These are phyloP conservation scores for Taenaris catops DNA, from an alignment of 2,888 invertebrate species.

Conservation along the genomic window DNA sequence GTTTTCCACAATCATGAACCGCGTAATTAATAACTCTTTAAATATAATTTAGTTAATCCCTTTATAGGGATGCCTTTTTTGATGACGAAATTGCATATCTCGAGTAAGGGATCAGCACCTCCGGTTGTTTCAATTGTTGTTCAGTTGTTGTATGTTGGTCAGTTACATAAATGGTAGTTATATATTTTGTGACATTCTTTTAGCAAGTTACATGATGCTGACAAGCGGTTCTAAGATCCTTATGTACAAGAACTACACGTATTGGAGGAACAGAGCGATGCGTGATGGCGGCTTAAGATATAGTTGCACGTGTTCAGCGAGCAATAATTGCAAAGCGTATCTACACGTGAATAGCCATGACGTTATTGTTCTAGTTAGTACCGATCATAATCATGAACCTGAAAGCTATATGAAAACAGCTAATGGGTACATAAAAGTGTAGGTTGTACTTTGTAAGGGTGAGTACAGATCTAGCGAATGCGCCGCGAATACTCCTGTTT, in stretches of 20 bases:
- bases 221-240: constrained; percentile 32
- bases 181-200: constrained; percentile 7
- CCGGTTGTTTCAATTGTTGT: no score
- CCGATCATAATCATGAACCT: constrained; percentile 29
- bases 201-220: constrained; percentile 21
- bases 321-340: constrained; percentile 36
- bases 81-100: no score
- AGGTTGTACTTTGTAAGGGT: background rate
- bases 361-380: constrained; percentile 10
- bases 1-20: no score
- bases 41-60: no score
- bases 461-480: no score
- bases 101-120: no score
- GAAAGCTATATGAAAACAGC: constrained; percentile 16
- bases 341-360: constrained; percentile 32
- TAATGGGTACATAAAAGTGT: constrained; percentile 19
- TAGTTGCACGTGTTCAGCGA: constrained; percentile 32
- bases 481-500: no score
- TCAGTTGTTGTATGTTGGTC: no score
- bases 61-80: no score
- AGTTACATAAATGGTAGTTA: no score
- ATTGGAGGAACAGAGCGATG: constrained; percentile 30
- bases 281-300: constrained; percentile 34
- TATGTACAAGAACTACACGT: constrained; percentile 33
- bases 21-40: no score